These are phyloP conservation scores for Cephalopachus bancanus DNA, from an alignment of 2,797 vertebrate species.

Conservation along the genomic window DNA sequence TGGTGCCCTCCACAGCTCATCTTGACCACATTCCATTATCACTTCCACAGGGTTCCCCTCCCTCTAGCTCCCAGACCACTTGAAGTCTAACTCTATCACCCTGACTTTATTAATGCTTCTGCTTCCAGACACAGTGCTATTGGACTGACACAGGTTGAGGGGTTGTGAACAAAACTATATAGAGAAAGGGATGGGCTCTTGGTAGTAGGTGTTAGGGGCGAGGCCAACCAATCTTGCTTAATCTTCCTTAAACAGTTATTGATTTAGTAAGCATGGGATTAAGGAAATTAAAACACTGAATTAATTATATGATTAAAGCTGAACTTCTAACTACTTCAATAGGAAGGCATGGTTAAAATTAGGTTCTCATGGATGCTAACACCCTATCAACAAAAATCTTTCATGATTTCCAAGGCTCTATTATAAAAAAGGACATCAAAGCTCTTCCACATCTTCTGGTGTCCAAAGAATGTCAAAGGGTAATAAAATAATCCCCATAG, in stretches of 20 bases:
- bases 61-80: background rate
- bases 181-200: background rate
- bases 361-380: slow-evolving; percentile 75
- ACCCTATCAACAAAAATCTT: slow-evolving; percentile 77
- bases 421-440: slow-evolving; percentile 71
- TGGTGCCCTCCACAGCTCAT: background rate
- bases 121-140: background rate
- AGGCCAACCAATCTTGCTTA: slow-evolving; percentile 64
- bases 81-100: slow-evolving; percentile 2
- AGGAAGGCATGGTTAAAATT: slow-evolving; percentile 70
- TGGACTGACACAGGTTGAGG: background rate
- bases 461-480: background rate
- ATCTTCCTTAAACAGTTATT: slow-evolving; percentile 82
- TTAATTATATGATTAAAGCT: slow-evolving; percentile 78
- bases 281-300: slow-evolving; percentile 73
- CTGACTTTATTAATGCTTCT: background rate
- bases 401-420: slow-evolving; percentile 83
- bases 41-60: slow-evolving; percentile 14
- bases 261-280: slow-evolving; percentile 76
- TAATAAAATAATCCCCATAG: background rate
- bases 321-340: slow-evolving; percentile 84
- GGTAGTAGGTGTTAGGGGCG: background rate
- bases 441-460: slow-evolving; percentile 24
- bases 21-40: background rate
- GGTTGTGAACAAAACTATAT: background rate